Percentiles rank a stretch among this genome's conserved stretches.
These are phyloP conservation scores for Himalopsyche kuldschensis DNA, from an alignment of 2,888 invertebrate genomes.

Conservation along the genomic window DNA sequence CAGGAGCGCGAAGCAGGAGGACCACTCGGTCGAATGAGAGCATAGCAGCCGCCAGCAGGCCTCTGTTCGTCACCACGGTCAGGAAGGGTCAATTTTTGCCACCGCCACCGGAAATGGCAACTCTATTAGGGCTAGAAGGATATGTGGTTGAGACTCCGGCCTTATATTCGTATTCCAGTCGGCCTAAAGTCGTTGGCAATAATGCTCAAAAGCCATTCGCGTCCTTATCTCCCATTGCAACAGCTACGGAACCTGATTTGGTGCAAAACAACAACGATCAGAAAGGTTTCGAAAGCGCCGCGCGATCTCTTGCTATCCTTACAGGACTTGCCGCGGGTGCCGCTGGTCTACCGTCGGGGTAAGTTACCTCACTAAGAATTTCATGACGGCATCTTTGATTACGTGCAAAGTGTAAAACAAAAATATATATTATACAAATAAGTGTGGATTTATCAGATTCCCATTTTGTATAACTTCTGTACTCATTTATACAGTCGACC, in stretches of 20 bases:
- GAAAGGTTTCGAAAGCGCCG: slow-evolving; percentile 13
- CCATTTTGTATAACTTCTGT: neutral
- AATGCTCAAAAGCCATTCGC: slow-evolving; percentile 16
- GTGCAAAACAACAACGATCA: slow-evolving; percentile 42
- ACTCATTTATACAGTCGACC: too few species aligned
- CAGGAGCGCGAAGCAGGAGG: slow-evolving; percentile 38
- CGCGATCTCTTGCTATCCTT: slow-evolving; percentile 33
- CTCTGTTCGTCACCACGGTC: slow-evolving; percentile 80
- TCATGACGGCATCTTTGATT: neutral
- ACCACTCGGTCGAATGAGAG: slow-evolving; percentile 20
- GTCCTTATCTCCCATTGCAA: slow-evolving; percentile 25
- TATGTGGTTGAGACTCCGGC: slow-evolving; percentile 50
- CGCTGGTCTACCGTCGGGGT: slow-evolving; percentile 31
- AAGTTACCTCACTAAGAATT: neutral
- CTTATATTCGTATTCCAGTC: slow-evolving; percentile 69
- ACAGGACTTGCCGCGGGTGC: slow-evolving; percentile 28
- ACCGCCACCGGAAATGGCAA: slow-evolving; percentile 73
- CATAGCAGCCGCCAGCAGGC: slow-evolving; percentile 45
- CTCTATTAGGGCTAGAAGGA: slow-evolving; percentile 62
- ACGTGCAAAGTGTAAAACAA: too few species aligned
- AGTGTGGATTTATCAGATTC: neutral
- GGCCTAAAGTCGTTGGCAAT: slow-evolving; percentile 58
- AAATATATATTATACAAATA: too few species aligned
- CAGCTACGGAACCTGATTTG: neutral
- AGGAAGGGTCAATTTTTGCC: slow-evolving; percentile 77